A percentile compares a stretch with the other conserved stretches of the same genome.
Conservation (phyloP, 2,888 invertebrate genomes). For the Orthosia incerta region DNA sequence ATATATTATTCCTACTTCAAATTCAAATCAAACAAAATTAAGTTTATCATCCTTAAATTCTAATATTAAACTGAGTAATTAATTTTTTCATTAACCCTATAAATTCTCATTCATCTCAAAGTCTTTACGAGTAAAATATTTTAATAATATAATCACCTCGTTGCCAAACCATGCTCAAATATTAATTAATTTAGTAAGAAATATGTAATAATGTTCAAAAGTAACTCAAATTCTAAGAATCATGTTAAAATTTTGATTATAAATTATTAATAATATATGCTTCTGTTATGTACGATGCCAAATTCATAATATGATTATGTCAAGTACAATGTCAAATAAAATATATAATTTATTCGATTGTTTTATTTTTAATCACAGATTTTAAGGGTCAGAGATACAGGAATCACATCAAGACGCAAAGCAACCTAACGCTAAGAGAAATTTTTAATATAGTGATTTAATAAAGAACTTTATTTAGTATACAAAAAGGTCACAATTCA, state of each 20-base stretch:
- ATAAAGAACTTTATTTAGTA: too few relatives aligned
- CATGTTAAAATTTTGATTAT: slow-evolving; percentile 48
- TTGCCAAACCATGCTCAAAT: slow-evolving; percentile 60
- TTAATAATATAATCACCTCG: slow-evolving; percentile 15
- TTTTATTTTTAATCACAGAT: slow-evolving; percentile 18
- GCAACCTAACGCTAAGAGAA: too few relatives aligned
- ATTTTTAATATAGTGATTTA: too few relatives aligned
- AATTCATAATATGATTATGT: slow-evolving; percentile 60
- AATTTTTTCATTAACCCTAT: neutral
- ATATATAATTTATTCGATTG: neutral
- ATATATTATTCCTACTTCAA: too few relatives aligned
- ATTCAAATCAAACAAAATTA: neutral
- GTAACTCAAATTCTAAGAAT: slow-evolving; percentile 51
- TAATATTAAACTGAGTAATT: neutral
- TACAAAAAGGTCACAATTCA: too few relatives aligned
- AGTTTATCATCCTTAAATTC: neutral
- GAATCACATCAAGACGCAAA: too few relatives aligned
- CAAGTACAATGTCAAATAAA: slow-evolving; percentile 41
- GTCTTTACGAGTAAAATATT: slow-evolving; percentile 2
- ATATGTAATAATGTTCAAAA: slow-evolving; percentile 49
- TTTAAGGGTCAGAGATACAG: too few relatives aligned
- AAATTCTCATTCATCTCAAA: slow-evolving; percentile 2
- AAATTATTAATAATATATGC: slow-evolving; percentile 31
- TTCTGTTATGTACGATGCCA: slow-evolving; percentile 49
- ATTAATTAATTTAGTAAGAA: slow-evolving; percentile 34